Base-by-base conservation (phyloP, 1,140 invertebrate species). In the Aphis craccivora region DNA sequence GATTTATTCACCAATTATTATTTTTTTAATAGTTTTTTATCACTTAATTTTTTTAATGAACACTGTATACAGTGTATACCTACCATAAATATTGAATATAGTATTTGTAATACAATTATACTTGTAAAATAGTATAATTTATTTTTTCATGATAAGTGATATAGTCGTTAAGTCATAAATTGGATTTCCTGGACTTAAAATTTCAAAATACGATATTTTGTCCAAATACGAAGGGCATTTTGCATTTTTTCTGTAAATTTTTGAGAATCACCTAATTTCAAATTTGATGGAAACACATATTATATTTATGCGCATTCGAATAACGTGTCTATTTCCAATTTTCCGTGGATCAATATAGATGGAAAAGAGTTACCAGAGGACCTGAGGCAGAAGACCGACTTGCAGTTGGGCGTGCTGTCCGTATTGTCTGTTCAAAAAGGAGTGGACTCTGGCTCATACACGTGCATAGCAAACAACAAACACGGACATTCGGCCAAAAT, bases 351-450 rank as follows among this genome's bases (percentile, higher is more conserved):
- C 60, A 35, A 76, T 18, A 25, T 94, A 96, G 96, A 96, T 83
- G 97, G 97, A n/a, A 96, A 96, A 48, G 96, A 97, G 94, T 95
- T 98, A 60, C 98, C 98, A 1, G 97, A 97, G 93, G 98, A 98
- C 94, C 96, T 98, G 94, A 96, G 97, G 22, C 98, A 98, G 94
- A 97, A 97, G 94, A 97, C 98, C 0, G 91, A 93, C 51, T 96
- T 97, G 87, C 95, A 96, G 94, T 97, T 97, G 94, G 97, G 97
- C 20, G 97, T 97, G 0, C 95, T 98, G 55, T 96, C 96, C 81
- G 97, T 98, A 84, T 96, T 96, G 93, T 97, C 97, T 22, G 97
- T 98, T 0, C 97, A 98, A 95, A 97, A 97, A 94, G 95, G 96
- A 60, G 95, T 96, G 8, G 98, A 98, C 95, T 96, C 97, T 3